phyloP scores from a whole-genome alignment of 2,888 invertebrate genomes.

The Drosophila melanosoma region DNA sequence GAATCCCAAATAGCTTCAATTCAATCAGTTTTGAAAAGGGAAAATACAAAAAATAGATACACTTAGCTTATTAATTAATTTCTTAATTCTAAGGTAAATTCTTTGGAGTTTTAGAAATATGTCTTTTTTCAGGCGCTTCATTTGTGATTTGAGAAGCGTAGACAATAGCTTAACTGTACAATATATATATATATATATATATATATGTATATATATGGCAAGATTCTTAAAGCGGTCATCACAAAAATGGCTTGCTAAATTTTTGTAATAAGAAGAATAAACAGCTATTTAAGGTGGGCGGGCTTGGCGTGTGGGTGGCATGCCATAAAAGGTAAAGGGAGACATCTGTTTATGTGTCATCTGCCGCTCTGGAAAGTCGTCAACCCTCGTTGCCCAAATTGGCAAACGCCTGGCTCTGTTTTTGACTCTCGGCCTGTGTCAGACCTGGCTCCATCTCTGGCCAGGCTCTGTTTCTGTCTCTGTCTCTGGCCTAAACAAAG shows the following conservation, averaged over 20 bases:
- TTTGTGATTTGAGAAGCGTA: background rate
- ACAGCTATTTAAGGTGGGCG: constrained; percentile 3
- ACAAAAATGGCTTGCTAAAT: constrained; percentile 32
- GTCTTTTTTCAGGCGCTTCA: background rate
- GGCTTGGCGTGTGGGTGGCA: background rate
- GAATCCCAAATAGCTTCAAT: background rate
- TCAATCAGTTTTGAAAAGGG: background rate
- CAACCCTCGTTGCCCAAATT: constrained; percentile 39
- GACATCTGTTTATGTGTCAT: constrained; percentile 27
- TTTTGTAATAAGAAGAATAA: background rate
- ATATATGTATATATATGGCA: background rate
- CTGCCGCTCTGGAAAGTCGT: constrained; percentile 21
- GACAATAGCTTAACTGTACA: background rate
- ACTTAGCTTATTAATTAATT: too few relatives aligned
- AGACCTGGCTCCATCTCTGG: background rate
- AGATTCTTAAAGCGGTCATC: background rate
- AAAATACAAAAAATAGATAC: too few relatives aligned
- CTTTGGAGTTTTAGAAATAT: background rate
- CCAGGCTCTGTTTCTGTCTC: background rate
- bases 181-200: background rate
- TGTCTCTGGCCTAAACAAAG: constrained; percentile 12
- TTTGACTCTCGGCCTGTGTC: too few relatives aligned
- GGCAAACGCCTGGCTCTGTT: constrained; percentile 14
- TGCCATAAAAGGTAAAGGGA: constrained; percentile 8
- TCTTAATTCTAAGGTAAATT: background rate